Conservation (phyloP, 2,888 invertebrate species). For the Plutella xylostella region DNA sequence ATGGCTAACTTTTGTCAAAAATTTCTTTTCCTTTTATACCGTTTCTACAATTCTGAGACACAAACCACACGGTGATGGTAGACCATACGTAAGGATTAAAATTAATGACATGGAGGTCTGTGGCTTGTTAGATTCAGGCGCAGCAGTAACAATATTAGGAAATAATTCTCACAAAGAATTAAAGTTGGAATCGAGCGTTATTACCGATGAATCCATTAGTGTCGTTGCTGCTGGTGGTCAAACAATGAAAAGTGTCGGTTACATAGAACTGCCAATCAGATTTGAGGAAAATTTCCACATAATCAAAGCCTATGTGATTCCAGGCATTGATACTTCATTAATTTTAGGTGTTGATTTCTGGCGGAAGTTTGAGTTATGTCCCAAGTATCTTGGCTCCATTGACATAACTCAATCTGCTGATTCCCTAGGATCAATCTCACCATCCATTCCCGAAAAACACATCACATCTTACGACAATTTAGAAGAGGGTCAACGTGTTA, state of each 20-base stretch:
- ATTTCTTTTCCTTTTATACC: not conserved
- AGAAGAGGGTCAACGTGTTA: not conserved
- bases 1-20: not conserved
- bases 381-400: not conserved
- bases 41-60: not conserved
- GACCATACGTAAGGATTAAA: not conserved
- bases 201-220: not conserved
- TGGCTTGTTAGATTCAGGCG: too few species aligned
- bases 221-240: slow-evolving; percentile 16
- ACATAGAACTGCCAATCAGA: slow-evolving; percentile 7
- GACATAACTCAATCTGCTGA: not conserved
- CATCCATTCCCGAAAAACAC: not conserved
- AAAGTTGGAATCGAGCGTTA: not conserved
- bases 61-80: not conserved
- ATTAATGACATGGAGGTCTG: not conserved
- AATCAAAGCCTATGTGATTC: slow-evolving; percentile 3
- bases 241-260: slow-evolving; percentile 11
- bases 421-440: not conserved
- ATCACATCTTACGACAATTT: slow-evolving; percentile 1
- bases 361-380: not conserved
- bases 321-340: not conserved
- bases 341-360: slow-evolving; percentile 8
- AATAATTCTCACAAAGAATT: not conserved
- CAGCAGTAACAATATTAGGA: not conserved
- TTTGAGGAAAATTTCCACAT: not conserved